Evolutionary conservation across 2,797 vertebrate species (phyloP), one percentile per base, ranked within the genome.

Genomic region (Chelmon rostratus): DNA sequence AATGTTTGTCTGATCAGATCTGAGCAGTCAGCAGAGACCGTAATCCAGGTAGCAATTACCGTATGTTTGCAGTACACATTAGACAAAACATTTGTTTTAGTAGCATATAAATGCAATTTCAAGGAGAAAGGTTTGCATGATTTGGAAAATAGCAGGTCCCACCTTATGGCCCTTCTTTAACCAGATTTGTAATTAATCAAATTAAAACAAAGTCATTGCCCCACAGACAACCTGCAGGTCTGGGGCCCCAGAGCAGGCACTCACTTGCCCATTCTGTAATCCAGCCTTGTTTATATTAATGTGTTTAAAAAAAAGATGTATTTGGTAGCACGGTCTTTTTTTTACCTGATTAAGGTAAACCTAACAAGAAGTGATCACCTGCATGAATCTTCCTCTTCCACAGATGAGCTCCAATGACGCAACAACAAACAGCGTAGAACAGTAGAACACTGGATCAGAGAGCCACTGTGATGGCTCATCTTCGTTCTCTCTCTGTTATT

Each of bases 401-500:
- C 12, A 63, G 21, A 50, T 66, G 2, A 64, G 25, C 23, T 56
- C 49, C 23, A 11, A 73, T 47, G 44, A 44, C 47, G 74, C 9
- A 53, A 25, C 19, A 15, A 25, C 25, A 16, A 56, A 35, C 72
- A 72, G 33, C 72, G 73, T 81, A 66, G 52, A 73, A 50, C 37
- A 68, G 73, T 9, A 28, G 52, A 71, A 75, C 18, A 79, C 54
- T 76, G n/a, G 42, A 71, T 86, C 65, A 62, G n/a, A 75, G 53
- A 57, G 71, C 75, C 63, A 46, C 19, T 78, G 65, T 66, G 66
- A 71, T 40, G 35, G 25, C 10, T 78, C 18, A 38, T 50, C 7
- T 53, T 78, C 35, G 38, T 25, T 74, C 50, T 31, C 62, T 37
- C 11, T 38, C 21, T 2, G 35, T 37, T 73, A 56, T 72, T 66